Conservation (phyloP, 1,140 invertebrate genomes). For the Planococcus citri region DNA sequence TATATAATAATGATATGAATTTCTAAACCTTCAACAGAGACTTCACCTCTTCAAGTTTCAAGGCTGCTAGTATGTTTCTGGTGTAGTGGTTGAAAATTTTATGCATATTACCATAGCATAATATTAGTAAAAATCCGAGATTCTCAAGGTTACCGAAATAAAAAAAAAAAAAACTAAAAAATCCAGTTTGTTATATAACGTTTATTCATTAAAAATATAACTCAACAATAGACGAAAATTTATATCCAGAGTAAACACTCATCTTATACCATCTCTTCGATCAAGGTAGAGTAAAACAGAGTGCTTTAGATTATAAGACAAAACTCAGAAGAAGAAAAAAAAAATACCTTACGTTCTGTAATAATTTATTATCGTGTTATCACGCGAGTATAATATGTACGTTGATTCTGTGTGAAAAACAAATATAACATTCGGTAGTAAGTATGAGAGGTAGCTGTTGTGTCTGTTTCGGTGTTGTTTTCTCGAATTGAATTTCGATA, state of each 20-base stretch:
- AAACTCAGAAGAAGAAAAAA: not conserved
- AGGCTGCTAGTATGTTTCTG: not conserved
- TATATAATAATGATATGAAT: not conserved
- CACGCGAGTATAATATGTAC: not conserved
- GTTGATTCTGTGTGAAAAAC: not conserved
- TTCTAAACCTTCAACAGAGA: not conserved
- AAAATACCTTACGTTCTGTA: too few species aligned
- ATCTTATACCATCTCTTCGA: not conserved
- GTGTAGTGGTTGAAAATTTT: not conserved
- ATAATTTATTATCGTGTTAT: not conserved
- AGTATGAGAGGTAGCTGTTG: not conserved
- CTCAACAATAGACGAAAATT: not conserved
- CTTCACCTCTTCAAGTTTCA: not conserved
- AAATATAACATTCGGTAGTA: not conserved
- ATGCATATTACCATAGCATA: too few species aligned
- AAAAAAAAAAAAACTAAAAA: not conserved
- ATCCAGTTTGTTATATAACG: not conserved
- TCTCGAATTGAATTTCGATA: not conserved
- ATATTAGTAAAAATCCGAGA: not conserved
- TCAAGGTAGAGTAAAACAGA: too few species aligned
- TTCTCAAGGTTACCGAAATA: not conserved
- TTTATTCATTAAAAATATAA: not conserved
- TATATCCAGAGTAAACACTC: not conserved
- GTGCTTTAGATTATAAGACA: not conserved
- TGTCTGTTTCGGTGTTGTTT: not conserved